These are phyloP conservation scores for Aleiodes sp. DNA, from an alignment of 1,140 invertebrate species.

Conservation along the genomic window DNA sequence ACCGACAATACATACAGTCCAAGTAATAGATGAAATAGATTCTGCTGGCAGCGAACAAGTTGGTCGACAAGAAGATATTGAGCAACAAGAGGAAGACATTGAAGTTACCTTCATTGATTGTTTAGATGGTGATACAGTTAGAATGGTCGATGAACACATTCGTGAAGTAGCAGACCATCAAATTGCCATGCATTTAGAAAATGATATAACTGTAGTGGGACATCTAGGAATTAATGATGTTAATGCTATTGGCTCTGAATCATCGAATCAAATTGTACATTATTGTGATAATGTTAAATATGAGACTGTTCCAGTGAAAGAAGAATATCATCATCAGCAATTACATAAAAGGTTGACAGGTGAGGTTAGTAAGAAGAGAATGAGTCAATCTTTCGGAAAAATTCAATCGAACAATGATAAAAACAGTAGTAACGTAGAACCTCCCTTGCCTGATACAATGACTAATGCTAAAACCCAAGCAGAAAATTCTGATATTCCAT, in stretches of 20 bases:
- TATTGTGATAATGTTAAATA: constrained; percentile 58
- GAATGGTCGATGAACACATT: constrained; percentile 60
- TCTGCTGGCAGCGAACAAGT: constrained; percentile 55
- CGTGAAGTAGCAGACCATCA: constrained; percentile 55
- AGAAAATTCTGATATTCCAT: constrained; percentile 46
- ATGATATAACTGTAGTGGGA: constrained; percentile 61
- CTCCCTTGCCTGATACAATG: too few relatives aligned
- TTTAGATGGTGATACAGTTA: constrained; percentile 58
- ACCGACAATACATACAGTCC: constrained; percentile 50
- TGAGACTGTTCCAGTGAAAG: constrained; percentile 53
- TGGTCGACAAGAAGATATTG: constrained; percentile 56
- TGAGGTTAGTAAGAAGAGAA: constrained; percentile 40
- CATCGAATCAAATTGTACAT: constrained; percentile 55
- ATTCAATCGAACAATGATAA: neutral
- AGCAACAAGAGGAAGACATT: constrained; percentile 52
- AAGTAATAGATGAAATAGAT: constrained; percentile 60
- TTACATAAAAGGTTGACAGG: constrained; percentile 49
- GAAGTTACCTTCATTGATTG: constrained; percentile 58
- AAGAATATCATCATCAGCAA: too few relatives aligned
- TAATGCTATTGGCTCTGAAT: constrained; percentile 53
- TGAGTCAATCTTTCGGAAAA: constrained; percentile 36
- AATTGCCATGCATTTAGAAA: constrained; percentile 59
- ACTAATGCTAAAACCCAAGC: too few relatives aligned
- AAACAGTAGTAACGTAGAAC: too few relatives aligned
- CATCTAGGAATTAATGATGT: constrained; percentile 64